Base-by-base conservation (phyloP, 1,140 invertebrate genomes). In the Aethina tumida region DNA sequence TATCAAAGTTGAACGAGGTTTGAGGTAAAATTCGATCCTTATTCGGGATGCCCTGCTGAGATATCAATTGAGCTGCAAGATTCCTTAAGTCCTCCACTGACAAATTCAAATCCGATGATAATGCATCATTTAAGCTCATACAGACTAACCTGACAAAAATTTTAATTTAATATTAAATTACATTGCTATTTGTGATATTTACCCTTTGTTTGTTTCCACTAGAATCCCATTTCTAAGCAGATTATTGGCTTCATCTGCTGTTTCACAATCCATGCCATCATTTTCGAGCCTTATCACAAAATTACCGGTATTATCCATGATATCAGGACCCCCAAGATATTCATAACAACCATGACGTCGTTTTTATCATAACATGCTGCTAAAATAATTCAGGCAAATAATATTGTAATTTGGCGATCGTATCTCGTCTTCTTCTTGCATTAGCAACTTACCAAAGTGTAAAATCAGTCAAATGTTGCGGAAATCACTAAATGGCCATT, bases 131-230 rank as follows among this genome's bases (percentile, higher is more conserved):
- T 24, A 67, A 36, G 2, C 64, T 59, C 52, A 66, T 57, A 50
- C 63, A 65, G 20, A 64, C 51, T 20, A 66, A 38, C 13, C 65
- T 67, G 38, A 44, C 63, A 58, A 37, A 39, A 17, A 32, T n/a
- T n/a, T n/a, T 22, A 19, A 24, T 31, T 17, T 31, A 14, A 19
- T 38, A 30, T 19, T 24, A 25, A 22, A 34, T 45, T 26, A 27
- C 34, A 38, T 45, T n/a, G n/a, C n/a, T n/a, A n/a, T n/a, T n/a
- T 20, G n/a, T 28, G 13, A 31, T 6, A 14, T 49, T 49, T 46
- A 65, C 64, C 64, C 63, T 53, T 56, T 62, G 34, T 45, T 56
- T 12, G 63, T 66, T 53, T 64, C 60, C 6, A 66, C 55, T 10
- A 65, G 45, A 47, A 66, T 64, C 32, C 63, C 64, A 54, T 66